phyloP scores from a whole-genome alignment of 2,113 vertebrate species.

The Ciconia maguari region DNA sequence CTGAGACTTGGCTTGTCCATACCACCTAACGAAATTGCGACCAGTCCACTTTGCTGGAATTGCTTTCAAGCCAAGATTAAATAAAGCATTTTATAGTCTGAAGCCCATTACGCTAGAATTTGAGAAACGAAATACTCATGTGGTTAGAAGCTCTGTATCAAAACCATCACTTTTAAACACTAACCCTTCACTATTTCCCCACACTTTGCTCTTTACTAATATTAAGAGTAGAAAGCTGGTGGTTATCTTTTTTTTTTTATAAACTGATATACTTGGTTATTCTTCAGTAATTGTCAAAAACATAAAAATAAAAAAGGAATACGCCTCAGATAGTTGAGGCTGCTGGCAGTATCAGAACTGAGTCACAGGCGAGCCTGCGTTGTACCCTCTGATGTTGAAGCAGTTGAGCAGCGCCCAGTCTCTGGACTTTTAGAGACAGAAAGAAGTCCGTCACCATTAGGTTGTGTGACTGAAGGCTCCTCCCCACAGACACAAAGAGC shows the following conservation, averaged over 20 bases:
- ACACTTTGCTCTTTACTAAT: neutral
- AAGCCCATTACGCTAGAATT: neutral
- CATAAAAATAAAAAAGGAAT: neutral
- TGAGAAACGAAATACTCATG: slow-evolving; percentile 1
- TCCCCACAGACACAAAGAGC: neutral
- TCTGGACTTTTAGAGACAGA: neutral
- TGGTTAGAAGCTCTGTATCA: neutral
- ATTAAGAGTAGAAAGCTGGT: neutral
- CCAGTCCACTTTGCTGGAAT: neutral
- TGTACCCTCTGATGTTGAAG: neutral
- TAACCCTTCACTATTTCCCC: neutral
- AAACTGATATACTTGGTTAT: neutral
- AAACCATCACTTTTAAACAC: neutral
- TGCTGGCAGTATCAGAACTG: neutral
- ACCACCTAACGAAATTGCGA: neutral
- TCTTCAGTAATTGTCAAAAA: neutral
- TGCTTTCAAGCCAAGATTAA: slow-evolving; percentile 23
- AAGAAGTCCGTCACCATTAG: neutral
- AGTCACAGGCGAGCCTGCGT: accelerated
- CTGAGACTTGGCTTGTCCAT: neutral
- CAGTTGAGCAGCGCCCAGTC: neutral
- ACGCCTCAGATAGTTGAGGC: neutral
- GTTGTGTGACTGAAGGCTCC: neutral
- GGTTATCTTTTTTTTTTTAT: neutral
- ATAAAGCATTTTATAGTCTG: slow-evolving; percentile 26